Percentiles rank a stretch among this genome's conserved stretches.
Evolutionary conservation across 1,140 invertebrate species (phyloP).

Genomic region (Cydia strobilella): DNA sequence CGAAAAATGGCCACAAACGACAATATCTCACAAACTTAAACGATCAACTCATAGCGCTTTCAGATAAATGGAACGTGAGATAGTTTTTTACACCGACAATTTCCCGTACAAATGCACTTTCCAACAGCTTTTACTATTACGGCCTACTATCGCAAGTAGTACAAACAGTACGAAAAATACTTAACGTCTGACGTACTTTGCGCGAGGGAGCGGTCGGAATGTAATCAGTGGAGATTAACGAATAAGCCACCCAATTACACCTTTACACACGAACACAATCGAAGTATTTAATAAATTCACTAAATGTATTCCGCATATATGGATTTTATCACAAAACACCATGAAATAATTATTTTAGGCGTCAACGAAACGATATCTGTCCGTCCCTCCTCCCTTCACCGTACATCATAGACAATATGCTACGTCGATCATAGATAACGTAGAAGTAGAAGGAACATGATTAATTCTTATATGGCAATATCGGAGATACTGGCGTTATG

Average conservation of each 20-base stretch:
- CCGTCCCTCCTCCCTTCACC: constrained; percentile 76
- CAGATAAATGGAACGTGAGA: constrained; percentile 70
- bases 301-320: constrained; percentile 62
- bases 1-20: constrained; percentile 74
- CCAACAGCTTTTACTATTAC: constrained; percentile 79
- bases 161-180: constrained; percentile 78
- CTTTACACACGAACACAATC: constrained; percentile 45
- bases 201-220: constrained; percentile 76
- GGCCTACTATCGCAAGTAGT: constrained; percentile 75
- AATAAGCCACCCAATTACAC: constrained; percentile 49
- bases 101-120: constrained; percentile 76
- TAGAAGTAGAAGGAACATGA: neutral
- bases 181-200: constrained; percentile 73
- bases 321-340: constrained; percentile 62
- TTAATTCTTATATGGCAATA: neutral
- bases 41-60: constrained; percentile 55
- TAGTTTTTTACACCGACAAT: constrained; percentile 73
- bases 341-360: constrained; percentile 63
- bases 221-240: constrained; percentile 55
- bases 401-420: constrained; percentile 49
- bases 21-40: constrained; percentile 53
- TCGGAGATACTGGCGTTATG: neutral
- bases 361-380: constrained; percentile 76
- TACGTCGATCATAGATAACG: constrained; percentile 57
- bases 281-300: constrained; percentile 56